Conservation (phyloP, 2,797 vertebrate species). For the Ciconia nigra region DNA sequence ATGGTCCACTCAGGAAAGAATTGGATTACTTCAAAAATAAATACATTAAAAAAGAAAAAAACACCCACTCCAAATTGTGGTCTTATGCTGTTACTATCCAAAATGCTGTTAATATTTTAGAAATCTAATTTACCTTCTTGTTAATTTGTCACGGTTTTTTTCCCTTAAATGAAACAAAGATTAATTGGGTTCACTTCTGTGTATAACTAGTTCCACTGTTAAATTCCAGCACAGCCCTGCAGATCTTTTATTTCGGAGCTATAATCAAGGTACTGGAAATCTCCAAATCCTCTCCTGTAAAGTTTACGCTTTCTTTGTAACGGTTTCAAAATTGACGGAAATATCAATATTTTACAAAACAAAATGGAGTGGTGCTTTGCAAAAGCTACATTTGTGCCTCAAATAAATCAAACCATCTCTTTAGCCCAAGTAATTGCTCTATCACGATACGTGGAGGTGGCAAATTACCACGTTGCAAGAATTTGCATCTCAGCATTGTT, state of each 20-base stretch:
- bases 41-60: not conserved
- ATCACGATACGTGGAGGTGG: not conserved
- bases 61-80: not conserved
- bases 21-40: not conserved
- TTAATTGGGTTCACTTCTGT: not conserved
- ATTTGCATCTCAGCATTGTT: not conserved
- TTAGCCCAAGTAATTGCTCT: not conserved
- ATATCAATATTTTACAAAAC: not conserved
- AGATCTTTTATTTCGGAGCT: not conserved
- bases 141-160: not conserved
- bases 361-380: not conserved
- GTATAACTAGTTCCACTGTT: not conserved
- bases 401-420: not conserved
- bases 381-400: not conserved
- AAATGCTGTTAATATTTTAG: not conserved
- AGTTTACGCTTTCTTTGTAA: fast-evolving
- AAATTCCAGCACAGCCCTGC: not conserved
- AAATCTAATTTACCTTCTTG: not conserved
- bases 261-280: not conserved
- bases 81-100: not conserved
- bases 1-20: not conserved
- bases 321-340: not conserved
- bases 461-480: not conserved
- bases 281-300: not conserved
- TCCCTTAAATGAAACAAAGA: not conserved